Evolutionary conservation across 2,797 vertebrate genomes (phyloP).

Genomic region (Crenuchus spilurus): DNA sequence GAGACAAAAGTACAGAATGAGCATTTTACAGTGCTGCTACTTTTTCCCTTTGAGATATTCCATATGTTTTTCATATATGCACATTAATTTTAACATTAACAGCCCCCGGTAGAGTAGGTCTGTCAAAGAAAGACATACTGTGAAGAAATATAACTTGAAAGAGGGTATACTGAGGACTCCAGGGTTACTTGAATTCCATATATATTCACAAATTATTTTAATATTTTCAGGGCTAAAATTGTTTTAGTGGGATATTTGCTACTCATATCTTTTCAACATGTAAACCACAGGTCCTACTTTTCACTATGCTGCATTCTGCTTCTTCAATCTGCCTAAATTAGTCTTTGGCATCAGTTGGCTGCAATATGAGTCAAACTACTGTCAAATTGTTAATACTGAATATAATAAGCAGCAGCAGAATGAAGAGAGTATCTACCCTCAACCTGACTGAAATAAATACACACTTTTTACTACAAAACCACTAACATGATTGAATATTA

Average conservation of each 20-base stretch:
- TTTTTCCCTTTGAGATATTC: neutral
- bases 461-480: too few species aligned
- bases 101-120: conserved; percentile 33
- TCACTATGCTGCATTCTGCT: neutral
- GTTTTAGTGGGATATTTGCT: neutral
- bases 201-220: neutral
- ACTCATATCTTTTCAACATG: neutral
- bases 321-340: neutral
- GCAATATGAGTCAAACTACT: neutral
- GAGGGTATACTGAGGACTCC: neutral
- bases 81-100: conserved; percentile 37
- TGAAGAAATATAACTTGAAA: conserved; percentile 56
- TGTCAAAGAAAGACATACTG: conserved; percentile 50
- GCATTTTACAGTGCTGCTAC: conserved; percentile 53
- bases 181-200: conserved; percentile 29
- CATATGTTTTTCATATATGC: conserved; percentile 23
- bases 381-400: neutral
- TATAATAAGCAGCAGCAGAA: conserved; percentile 1
- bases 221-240: neutral
- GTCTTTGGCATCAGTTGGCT: neutral
- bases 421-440: neutral
- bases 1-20: conserved; percentile 15
- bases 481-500: neutral
- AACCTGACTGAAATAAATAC: neutral
- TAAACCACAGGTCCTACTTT: conserved; percentile 5